These are phyloP conservation scores for Pseudomugil tenellus DNA, from an alignment of 2,797 vertebrate species.

Conservation along the genomic window DNA sequence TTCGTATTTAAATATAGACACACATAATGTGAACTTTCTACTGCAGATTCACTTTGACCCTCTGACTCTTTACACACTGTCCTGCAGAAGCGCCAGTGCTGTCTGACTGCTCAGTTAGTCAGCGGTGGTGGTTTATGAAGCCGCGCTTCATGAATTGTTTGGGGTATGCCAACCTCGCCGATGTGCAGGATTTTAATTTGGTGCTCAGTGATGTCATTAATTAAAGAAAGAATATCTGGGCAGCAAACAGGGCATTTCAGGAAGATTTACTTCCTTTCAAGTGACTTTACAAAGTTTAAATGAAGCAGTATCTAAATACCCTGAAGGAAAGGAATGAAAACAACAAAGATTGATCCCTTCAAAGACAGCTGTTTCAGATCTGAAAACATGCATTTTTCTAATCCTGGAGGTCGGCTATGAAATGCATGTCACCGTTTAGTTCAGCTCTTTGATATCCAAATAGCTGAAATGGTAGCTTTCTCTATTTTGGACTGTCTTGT, in stretches of 20 bases:
- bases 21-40: no score
- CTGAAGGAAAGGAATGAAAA: neutral
- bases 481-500: conserved; percentile 20
- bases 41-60: no score
- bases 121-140: neutral
- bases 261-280: neutral
- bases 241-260: neutral
- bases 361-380: neutral
- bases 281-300: neutral
- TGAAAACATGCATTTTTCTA: neutral
- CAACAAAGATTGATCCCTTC: neutral
- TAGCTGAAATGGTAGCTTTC: conserved; percentile 16
- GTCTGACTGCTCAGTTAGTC: neutral
- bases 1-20: no score
- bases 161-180: neutral
- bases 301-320: neutral
- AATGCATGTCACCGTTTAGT: neutral
- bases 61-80: no score
- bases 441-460: conserved; percentile 12
- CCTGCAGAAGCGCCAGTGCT: neutral
- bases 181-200: conserved; percentile 11
- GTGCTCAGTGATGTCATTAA: conserved; percentile 4
- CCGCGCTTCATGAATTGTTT: conserved; percentile 1
- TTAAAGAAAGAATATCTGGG: neutral
- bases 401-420: neutral